Base-by-base conservation (phyloP, 1,140 invertebrate species). In the Drosophila sp. region DNA sequence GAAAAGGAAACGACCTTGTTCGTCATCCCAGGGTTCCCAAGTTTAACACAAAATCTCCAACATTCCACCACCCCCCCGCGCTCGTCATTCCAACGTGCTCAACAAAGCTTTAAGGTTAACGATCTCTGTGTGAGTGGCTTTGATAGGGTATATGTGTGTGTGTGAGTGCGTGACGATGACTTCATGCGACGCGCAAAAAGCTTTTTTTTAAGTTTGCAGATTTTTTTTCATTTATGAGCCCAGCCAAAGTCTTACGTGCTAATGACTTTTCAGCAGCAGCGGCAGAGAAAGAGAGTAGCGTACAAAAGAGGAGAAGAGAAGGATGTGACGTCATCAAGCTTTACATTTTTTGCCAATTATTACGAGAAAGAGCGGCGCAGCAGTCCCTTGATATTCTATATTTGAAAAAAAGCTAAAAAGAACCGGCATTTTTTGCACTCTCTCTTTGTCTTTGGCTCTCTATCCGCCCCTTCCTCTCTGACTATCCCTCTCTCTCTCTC, bases 381-480 rank as follows among this genome's bases (percentile, higher is more conserved):
- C 44, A 84, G 84, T 71, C 85, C 87, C 87, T 87, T 91, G 87
- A 81, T 90, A 87, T 90, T 90, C 87, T 90, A 90, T 79, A 90
- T 87, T 90, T 90, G 87, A 84, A 90, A 90, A 70, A 60, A 69
- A 33, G 72, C 60, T 76, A 63, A 84, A 71, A 89, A 87, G 84
- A 83, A 89, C 84, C 84, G 84, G 84, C 84, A 77, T 89, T 87
- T 89, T 80, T 54, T 63, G 63, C 79, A 87, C 79, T 71, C 68
- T 70, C 50, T 66, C 40, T 68, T 40, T 27, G 32, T n/a, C n/a
- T 64, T 47, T 54, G 47, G 44, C 71, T 58, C 40, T 47, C 61
- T 29, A 30, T 44, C 33, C 54, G 4, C 54, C 64, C 27, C 29
- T 11, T 41, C 61, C 61, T 54, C 68, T 67, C 69, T 72, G 50